Percentiles rank a stretch among this genome's conserved stretches.
phyloP scores from a whole-genome alignment of 2,113 vertebrate species.

The Elephantulus edwardii region DNA sequence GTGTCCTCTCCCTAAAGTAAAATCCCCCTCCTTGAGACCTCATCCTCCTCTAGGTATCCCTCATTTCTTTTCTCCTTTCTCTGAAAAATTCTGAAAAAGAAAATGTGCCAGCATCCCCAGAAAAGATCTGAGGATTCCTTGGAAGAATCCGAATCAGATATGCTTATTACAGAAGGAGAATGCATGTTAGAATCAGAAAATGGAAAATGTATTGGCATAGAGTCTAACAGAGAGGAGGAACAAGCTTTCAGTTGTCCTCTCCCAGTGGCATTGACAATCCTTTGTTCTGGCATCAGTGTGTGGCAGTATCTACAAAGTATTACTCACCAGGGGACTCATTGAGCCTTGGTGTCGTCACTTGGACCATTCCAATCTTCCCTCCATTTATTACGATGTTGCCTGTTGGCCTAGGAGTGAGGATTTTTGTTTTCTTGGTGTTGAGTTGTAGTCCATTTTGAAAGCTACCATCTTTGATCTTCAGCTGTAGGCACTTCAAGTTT shows the following conservation, averaged over 20 bases:
- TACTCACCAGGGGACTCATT: not conserved
- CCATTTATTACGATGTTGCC: too few species aligned
- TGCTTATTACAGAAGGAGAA: not conserved
- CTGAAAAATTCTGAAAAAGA: not conserved
- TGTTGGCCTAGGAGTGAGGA: too few species aligned
- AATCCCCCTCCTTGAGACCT: not conserved
- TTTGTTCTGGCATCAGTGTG: not conserved
- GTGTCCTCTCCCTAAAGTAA: not conserved
- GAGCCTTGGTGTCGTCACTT: not conserved
- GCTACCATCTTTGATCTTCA: too few species aligned
- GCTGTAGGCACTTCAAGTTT: too few species aligned
- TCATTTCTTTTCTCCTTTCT: not conserved
- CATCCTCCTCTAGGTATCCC: not conserved
- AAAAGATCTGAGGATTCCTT: not conserved
- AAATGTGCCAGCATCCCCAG: not conserved
- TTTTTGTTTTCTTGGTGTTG: too few species aligned
- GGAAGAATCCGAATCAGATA: not conserved
- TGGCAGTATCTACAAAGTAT: not conserved
- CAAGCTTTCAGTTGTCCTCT: not conserved
- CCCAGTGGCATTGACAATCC: too few species aligned
- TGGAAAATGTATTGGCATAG: not conserved
- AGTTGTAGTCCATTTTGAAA: too few species aligned
- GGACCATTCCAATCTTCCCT: too few species aligned
- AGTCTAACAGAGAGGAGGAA: not conserved
- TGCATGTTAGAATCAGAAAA: not conserved